Conservation (phyloP, 1,140 invertebrate species). For the Drosophila lacteicornis region DNA sequence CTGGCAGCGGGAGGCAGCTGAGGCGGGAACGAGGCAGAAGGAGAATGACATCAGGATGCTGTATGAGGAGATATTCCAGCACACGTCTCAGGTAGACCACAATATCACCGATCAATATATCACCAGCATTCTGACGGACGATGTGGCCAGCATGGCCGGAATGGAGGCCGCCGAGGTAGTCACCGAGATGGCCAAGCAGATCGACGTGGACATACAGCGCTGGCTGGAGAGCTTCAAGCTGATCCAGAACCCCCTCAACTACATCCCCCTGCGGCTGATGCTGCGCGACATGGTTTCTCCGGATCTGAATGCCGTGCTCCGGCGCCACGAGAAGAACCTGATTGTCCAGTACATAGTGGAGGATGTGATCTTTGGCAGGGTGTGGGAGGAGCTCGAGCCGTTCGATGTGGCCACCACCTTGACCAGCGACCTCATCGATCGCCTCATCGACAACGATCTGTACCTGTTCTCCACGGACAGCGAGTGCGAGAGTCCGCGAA, state of each 20-base stretch:
- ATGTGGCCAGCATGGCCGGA: constrained; percentile 87
- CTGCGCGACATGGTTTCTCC: constrained; percentile 57
- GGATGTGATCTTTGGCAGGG: constrained; percentile 54
- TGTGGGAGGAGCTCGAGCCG: constrained; percentile 54
- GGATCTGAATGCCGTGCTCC: constrained; percentile 29
- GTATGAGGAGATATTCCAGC: constrained; percentile 89
- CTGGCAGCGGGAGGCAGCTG: constrained; percentile 88
- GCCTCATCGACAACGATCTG: constrained; percentile 73
- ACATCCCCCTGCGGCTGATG: constrained; percentile 67
- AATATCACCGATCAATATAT: constrained; percentile 88
- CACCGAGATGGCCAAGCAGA: constrained; percentile 86
- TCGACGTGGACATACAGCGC: constrained; percentile 85
- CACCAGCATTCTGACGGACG: constrained; percentile 87
- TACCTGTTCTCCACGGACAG: constrained; percentile 67
- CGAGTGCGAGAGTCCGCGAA: constrained; percentile 37
- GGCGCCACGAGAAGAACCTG: constrained; percentile 45
- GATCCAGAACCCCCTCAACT: constrained; percentile 82
- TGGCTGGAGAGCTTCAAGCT: constrained; percentile 85
- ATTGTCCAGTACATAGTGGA: constrained; percentile 67
- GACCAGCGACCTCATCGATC: constrained; percentile 65
- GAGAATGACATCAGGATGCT: constrained; percentile 87
- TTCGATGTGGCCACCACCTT: constrained; percentile 55
- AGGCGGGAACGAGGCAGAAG: constrained; percentile 88
- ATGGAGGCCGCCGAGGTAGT: constrained; percentile 86
- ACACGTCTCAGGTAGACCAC: constrained; percentile 86